These are phyloP conservation scores for Calcarius lapponicus DNA, from an alignment of 2,797 vertebrate genomes.

Conservation along the genomic window DNA sequence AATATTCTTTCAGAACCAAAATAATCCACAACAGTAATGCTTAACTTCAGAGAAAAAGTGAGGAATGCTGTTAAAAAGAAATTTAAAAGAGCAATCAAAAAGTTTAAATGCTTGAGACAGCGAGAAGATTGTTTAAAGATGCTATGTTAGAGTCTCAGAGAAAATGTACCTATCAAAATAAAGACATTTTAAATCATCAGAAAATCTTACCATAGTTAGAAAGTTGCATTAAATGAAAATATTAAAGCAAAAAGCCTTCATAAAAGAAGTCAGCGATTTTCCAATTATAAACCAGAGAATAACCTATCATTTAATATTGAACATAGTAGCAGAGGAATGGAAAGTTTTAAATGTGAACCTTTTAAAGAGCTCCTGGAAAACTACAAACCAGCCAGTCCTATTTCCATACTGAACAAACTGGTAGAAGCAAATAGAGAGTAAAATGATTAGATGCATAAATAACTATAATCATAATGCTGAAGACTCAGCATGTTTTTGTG, in stretches of 20 bases:
- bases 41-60: background rate
- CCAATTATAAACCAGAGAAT: slow-evolving; percentile 12
- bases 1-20: slow-evolving; percentile 1
- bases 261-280: slow-evolving; percentile 23
- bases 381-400: slow-evolving; percentile 4
- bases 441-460: slow-evolving; percentile 43
- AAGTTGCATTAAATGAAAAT: background rate
- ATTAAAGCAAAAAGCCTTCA: background rate
- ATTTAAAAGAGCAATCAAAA: background rate
- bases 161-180: slow-evolving; percentile 1
- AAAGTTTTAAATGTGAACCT: slow-evolving; percentile 6
- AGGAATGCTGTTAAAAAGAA: slow-evolving; percentile 25
- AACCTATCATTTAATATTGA: slow-evolving; percentile 32
- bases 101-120: background rate
- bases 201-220: background rate
- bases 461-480: slow-evolving; percentile 42
- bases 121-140: slow-evolving; percentile 3
- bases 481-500: slow-evolving; percentile 38
- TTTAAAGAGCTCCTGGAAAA: slow-evolving; percentile 40
- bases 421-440: slow-evolving; percentile 28
- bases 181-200: background rate
- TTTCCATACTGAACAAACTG: slow-evolving; percentile 60
- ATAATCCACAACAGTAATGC: background rate
- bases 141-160: background rate
- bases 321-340: slow-evolving; percentile 4